Percentiles rank a stretch among this genome's conserved stretches.
Conservation (phyloP, 2,888 invertebrate species). For the Hanleya hanleyi region DNA sequence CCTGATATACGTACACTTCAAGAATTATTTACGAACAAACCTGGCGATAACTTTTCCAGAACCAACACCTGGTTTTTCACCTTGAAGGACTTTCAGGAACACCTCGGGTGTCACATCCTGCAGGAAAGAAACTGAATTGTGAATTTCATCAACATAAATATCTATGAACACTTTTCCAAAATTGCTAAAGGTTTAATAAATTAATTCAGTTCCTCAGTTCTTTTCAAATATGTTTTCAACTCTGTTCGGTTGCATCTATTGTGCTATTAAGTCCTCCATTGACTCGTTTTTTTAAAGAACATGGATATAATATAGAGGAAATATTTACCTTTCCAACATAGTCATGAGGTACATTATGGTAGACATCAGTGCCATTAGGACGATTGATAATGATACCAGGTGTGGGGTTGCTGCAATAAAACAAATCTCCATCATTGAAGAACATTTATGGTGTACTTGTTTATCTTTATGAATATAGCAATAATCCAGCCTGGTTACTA, state of each 20-base stretch:
- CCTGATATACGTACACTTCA: neutral
- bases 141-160: no score
- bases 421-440: no score
- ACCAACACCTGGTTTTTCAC: conserved; percentile 75
- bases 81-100: conserved; percentile 77
- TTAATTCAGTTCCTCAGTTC: no score
- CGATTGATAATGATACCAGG: conserved; percentile 78
- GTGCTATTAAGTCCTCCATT: no score
- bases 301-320: no score
- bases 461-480: no score
- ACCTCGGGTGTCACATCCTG: conserved; percentile 77
- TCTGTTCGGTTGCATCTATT: neutral
- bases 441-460: no score
- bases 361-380: conserved; percentile 77
- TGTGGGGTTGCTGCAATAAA: conserved; percentile 75
- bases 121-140: conserved; percentile 34
- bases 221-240: neutral
- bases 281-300: no score
- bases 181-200: no score
- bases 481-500: no score
- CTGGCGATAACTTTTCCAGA: conserved; percentile 75
- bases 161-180: no score
- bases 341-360: conserved; percentile 77
- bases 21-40: conserved; percentile 36
- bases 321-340: conserved; percentile 75